phyloP scores from a whole-genome alignment of 37 sponge, comb jelly and placozoan genomes.

The Mnemiopsis leidyi region DNA sequence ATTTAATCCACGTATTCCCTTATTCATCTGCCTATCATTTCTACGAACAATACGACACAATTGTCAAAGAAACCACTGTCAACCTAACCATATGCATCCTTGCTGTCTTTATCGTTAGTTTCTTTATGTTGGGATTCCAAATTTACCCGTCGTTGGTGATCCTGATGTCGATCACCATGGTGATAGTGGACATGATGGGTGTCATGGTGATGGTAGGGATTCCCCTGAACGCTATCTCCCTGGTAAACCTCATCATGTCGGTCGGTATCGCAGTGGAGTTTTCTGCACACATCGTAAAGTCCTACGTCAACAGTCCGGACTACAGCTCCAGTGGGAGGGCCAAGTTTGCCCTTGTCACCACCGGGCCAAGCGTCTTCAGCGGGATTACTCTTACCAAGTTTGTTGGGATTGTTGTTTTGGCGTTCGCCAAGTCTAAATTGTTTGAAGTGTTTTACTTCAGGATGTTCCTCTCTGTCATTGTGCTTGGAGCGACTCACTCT shows the following conservation, averaged over 20 bases:
- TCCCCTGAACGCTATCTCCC: conserved; percentile 86
- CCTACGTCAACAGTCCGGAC: conserved; percentile 69
- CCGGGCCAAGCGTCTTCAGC: conserved; percentile 88
- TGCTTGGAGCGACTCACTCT: background rate
- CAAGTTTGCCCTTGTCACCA: conserved; percentile 77
- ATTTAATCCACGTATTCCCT: background rate
- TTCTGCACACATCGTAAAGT: conserved; percentile 90
- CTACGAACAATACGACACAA: conserved; percentile 93
- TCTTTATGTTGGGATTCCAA: conserved; percentile 79
- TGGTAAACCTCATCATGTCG: conserved; percentile 96
- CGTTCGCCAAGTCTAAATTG: conserved; percentile 90
- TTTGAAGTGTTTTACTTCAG: conserved; percentile 93
- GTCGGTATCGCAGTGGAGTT: conserved; percentile 98
- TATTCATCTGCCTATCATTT: conserved; percentile 80
- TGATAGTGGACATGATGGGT: conserved; percentile 89
- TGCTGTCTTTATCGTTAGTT: conserved; percentile 81
- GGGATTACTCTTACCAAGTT: conserved; percentile 98
- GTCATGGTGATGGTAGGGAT: conserved; percentile 77
- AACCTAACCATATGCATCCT: conserved; percentile 77
- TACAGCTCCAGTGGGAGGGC: conserved; percentile 73
- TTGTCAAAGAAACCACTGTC: conserved; percentile 68
- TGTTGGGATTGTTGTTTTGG: conserved; percentile 87
- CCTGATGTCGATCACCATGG: conserved; percentile 71
- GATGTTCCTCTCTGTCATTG: conserved; percentile 88
- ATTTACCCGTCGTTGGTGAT: conserved; percentile 75